phyloP scores from a whole-genome alignment of 2,888 invertebrate species.

The Sepiola atlantica region DNA sequence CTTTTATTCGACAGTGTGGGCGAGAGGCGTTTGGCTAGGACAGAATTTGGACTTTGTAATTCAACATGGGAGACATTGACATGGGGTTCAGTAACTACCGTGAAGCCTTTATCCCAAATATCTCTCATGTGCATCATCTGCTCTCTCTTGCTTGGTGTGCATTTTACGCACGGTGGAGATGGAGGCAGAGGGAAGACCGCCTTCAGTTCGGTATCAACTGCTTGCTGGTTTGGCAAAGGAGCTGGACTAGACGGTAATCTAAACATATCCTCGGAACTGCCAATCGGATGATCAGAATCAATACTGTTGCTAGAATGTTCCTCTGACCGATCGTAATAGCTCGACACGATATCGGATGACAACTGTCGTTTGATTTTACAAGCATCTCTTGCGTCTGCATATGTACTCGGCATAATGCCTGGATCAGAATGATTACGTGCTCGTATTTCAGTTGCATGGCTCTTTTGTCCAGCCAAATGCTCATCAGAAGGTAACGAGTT shows the following conservation, averaged over 20 bases:
- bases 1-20: not conserved
- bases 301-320: not conserved
- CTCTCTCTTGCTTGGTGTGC: not conserved
- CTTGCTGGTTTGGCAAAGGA: not conserved
- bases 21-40: not conserved
- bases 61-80: not conserved
- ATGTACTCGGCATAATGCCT: not conserved
- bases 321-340: not conserved
- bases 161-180: not conserved
- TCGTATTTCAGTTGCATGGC: not conserved
- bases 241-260: not conserved
- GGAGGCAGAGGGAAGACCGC: constrained; percentile 36
- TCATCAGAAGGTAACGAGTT: not conserved
- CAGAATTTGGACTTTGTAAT: not conserved
- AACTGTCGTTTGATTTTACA: not conserved
- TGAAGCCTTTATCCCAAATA: constrained; percentile 6
- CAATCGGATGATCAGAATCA: not conserved
- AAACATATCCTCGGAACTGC: not conserved
- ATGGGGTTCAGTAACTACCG: not conserved
- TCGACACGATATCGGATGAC: not conserved
- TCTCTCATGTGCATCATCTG: not conserved
- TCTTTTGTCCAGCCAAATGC: not conserved
- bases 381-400: not conserved
- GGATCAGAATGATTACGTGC: constrained; percentile 41
- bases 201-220: not conserved